Base-by-base conservation (phyloP, 2,888 invertebrate genomes). In the Andrena haemorrhoa region DNA sequence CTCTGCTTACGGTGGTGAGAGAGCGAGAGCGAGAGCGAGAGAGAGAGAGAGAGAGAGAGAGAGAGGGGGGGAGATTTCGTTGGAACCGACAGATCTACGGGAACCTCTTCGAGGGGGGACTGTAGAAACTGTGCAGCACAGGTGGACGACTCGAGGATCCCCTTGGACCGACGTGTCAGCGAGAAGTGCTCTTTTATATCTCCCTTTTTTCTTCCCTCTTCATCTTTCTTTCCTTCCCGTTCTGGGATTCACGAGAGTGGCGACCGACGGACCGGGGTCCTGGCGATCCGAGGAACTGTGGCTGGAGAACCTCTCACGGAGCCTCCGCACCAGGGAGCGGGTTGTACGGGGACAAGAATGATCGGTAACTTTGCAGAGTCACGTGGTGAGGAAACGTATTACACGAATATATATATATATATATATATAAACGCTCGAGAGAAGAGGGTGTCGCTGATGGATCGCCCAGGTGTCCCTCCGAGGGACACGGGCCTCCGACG, bases 1-100 rank as follows among this genome's bases (percentile, higher is more conserved):
- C 41, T n/a, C 23, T 41, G 69, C 20, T 71, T 71, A 41, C 65
- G 71, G 26, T 33, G 65, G 78, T 61, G 75, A 74, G 60, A 35
- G 41, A 41, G n/a, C n/a, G n/a, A n/a, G n/a, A n/a, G n/a, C n/a
- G 41, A 41, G 12, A 4, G 41, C 12, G 41, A 41, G 41, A 41
- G 12, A 41, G 41, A 41, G 41, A 41, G 20, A 20, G 20, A 8
- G 51, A 51, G 6, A 51, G 49, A 51, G 49, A 51, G 6, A n/a
- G n/a, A 2, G 12, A 4, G 31, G 31, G 3, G 3, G 41, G 4
- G 1, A 49, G 51, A 31, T 64, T 10, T 35, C 33, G 16, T 23
- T 8, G 47, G 51, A 29, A 65, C 23, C 12, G 16, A 35, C 64
- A 16, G 58, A 76, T 72, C 58, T 56, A 56, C 76, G 29, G n/a